Conservation (phyloP, 2,888 invertebrate species). For the Trissoscelio sp. region DNA sequence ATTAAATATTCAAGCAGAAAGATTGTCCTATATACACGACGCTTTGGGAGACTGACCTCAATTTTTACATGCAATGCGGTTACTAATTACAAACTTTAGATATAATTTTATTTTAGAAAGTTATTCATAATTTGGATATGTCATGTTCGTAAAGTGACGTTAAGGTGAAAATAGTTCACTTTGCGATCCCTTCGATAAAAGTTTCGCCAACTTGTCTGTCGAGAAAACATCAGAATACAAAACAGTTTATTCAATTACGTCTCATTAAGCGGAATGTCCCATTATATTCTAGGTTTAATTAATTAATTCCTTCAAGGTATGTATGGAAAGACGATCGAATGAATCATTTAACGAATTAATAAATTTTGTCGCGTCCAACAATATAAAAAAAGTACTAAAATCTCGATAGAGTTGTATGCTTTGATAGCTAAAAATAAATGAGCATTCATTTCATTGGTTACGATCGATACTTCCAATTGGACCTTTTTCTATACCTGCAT, state of each 20-base stretch:
- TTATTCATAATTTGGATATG: neutral
- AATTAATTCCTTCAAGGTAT: neutral
- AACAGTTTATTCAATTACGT: neutral
- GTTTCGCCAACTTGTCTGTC: neutral
- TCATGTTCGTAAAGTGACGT: neutral
- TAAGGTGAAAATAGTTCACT: constrained; percentile 1
- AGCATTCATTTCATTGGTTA: constrained; percentile 38
- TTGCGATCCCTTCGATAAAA: neutral
- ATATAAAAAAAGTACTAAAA: constrained; percentile 18
- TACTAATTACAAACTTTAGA: constrained; percentile 32
- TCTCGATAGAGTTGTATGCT: constrained; percentile 21
- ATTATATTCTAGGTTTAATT: no score
- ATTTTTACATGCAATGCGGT: constrained; percentile 35
- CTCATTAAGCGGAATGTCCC: neutral
- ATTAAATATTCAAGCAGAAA: constrained; percentile 52
- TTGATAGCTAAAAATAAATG: constrained; percentile 67
- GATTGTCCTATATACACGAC: constrained; percentile 45
- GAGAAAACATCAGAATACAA: neutral
- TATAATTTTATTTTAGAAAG: constrained; percentile 16
- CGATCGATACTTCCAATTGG: constrained; percentile 70
- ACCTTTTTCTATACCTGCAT: constrained; percentile 15
- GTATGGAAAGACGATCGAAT: neutral
- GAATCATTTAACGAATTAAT: constrained; percentile 12
- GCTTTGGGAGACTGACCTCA: constrained; percentile 50
- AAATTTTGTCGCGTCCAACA: constrained; percentile 13